Percentiles rank a stretch among this genome's conserved stretches.
Conservation (phyloP, 2,888 invertebrate species). For the Arrhopalites spinosus region DNA sequence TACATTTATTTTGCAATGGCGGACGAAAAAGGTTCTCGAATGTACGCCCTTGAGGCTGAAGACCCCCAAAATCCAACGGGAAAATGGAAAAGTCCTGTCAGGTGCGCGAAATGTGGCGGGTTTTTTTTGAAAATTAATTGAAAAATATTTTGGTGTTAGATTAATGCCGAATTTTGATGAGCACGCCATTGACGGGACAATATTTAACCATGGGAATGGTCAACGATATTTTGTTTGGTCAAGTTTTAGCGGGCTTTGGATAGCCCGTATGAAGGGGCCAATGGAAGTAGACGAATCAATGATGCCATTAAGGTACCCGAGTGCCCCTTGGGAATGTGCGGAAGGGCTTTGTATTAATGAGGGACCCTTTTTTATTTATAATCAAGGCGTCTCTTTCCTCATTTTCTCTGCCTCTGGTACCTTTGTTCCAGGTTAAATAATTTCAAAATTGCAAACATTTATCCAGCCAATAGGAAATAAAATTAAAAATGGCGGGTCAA, state of each 20-base stretch:
- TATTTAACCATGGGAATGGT: conserved; percentile 39
- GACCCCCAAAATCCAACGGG: too few relatives aligned
- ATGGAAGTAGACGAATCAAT: conserved; percentile 11
- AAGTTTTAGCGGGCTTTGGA: conserved; percentile 18
- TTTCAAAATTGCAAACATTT: too few relatives aligned
- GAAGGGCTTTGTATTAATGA: conserved; percentile 36
- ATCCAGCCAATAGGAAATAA: too few relatives aligned
- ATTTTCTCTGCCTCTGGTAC: conserved; percentile 44
- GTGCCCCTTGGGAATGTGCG: conserved; percentile 39
- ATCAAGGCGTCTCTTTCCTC: conserved; percentile 39
- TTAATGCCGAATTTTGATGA: background rate
- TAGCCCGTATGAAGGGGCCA: conserved; percentile 42
- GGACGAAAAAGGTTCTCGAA: too few relatives aligned
- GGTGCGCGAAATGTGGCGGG: too few relatives aligned
- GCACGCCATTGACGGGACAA: conserved; percentile 31
- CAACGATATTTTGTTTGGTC: conserved; percentile 39
- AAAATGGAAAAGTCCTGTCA: too few relatives aligned
- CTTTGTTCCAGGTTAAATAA: too few relatives aligned
- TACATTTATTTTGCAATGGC: too few relatives aligned
- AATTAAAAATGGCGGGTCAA: too few relatives aligned
- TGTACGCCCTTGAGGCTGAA: too few relatives aligned
- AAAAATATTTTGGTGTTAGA: too few relatives aligned
- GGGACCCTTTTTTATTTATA: conserved; percentile 46
- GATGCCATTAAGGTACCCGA: conserved; percentile 37
- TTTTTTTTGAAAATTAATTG: too few relatives aligned